These are phyloP conservation scores for Mythimna lalbum DNA, from an alignment of 2,888 invertebrate species.

Conservation along the genomic window DNA sequence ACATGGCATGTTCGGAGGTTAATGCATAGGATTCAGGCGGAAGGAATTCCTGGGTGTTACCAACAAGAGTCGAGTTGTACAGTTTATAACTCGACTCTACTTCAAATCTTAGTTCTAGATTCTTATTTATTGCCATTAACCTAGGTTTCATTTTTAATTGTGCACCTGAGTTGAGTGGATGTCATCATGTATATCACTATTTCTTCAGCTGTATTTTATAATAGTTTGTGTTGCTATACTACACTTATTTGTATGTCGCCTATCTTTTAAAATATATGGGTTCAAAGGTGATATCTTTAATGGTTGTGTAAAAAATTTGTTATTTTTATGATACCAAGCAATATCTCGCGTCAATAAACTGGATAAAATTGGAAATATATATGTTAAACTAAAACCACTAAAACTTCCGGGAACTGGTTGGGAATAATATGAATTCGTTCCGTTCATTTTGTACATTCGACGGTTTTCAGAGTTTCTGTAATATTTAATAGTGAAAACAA, in stretches of 20 bases:
- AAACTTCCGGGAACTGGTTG: not conserved
- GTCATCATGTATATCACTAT: too few species aligned
- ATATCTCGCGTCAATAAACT: constrained; percentile 4
- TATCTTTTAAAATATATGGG: not conserved
- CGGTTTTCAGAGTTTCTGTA: not conserved
- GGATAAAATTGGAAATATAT: constrained; percentile 12
- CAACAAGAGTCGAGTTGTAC: too few species aligned
- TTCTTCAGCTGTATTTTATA: not conserved
- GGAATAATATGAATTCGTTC: not conserved
- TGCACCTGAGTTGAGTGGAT: too few species aligned
- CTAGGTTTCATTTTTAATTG: too few species aligned
- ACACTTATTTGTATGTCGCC: not conserved
- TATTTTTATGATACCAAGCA: constrained; percentile 18
- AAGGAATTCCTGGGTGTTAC: too few species aligned
- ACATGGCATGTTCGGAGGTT: too few species aligned
- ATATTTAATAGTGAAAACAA: not conserved
- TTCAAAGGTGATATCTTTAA: not conserved
- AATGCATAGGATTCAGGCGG: too few species aligned
- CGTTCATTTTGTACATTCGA: not conserved
- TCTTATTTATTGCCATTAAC: too few species aligned
- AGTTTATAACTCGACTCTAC: too few species aligned
- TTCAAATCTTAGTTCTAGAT: too few species aligned
- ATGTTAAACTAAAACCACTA: too few species aligned
- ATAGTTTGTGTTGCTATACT: not conserved
- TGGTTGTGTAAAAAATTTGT: not conserved